Evolutionary conservation across 2,888 invertebrate genomes (phyloP), one percentile per base, ranked within the genome.

Genomic region (Volucella inflata): DNA sequence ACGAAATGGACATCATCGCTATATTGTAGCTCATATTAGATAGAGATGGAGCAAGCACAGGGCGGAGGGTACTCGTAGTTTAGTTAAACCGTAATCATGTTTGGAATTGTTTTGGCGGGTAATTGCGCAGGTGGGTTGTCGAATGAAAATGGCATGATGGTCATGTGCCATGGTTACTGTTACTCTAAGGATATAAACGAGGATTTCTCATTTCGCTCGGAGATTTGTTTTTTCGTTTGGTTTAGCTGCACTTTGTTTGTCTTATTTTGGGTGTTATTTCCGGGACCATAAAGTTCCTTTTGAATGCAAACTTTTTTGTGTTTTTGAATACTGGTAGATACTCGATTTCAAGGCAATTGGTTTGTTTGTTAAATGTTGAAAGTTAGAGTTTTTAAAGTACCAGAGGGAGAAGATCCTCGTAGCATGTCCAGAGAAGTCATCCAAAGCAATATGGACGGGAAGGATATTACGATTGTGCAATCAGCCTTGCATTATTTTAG

Each of bases 51-150:
- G 53, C 57, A 46, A 82, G 78, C 60, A 30, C 3, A 11, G 10
- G 9, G 38, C 12, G 21, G 9, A 50, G 12, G 59, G 2, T 21
- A n/a, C n/a, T n/a, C n/a, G 21, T 2, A 21, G 21, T 21, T 21
- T 21, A 76, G 81, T 85, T 81, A 77, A 80, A 72, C 62, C 55
- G 81, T 77, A 81, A 85, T 85, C 85, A 85, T 76, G 62, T 68
- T 81, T 72, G 30, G 76, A 85, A 81, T 81, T 76, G 81, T 85
- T 85, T 85, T 85, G 85, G 84, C 80, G 84, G 84, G 65, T 79
- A 80, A 80, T 79, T 75, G 74, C 59, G 57, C 67, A 62, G 44
- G 59, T 44, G 57, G n/a, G 48, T 12, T 42, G 55, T 8, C n/a
- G 16, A 17, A 21, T n/a, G 8, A 17, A 21, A 14, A 21, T 60